phyloP scores from a whole-genome alignment of 2,888 invertebrate species.

The Zaprionus bogoriensis region DNA sequence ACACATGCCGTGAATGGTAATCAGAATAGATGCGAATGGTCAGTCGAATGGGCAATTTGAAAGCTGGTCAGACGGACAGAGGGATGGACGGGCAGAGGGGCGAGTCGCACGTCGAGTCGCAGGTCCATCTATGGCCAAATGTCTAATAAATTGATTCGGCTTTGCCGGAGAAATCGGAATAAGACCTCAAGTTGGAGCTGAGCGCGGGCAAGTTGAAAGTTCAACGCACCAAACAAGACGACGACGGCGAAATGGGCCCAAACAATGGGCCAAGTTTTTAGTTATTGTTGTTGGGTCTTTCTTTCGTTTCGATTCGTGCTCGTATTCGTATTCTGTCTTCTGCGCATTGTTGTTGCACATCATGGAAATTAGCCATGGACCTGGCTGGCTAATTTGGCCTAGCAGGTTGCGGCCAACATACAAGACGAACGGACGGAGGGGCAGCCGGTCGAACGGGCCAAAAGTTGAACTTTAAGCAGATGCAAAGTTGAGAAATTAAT shows the following conservation, averaged over 20 bases:
- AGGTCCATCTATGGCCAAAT: constrained; percentile 31
- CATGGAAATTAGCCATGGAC: constrained; percentile 57
- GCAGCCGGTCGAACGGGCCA: constrained; percentile 8
- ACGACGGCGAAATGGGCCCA: constrained; percentile 18
- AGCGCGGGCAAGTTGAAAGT: constrained; percentile 62
- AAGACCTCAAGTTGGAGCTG: constrained; percentile 8
- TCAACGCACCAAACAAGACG: constrained; percentile 54
- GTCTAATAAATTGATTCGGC: constrained; percentile 58
- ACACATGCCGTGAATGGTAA: constrained; percentile 46
- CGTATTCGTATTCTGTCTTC: constrained; percentile 13
- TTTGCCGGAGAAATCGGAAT: constrained; percentile 39
- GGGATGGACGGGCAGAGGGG: too few relatives aligned
- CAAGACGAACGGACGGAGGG: background rate
- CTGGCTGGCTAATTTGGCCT: constrained; percentile 46
- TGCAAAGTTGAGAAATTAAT: constrained; percentile 40
- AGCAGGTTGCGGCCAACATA: constrained; percentile 31
- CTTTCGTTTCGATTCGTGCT: constrained; percentile 7
- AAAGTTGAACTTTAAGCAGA: constrained; percentile 44
- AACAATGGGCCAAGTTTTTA: constrained; percentile 23
- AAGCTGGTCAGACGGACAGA: constrained; percentile 12
- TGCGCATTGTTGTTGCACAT: constrained; percentile 16
- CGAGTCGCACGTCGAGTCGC: too few relatives aligned
- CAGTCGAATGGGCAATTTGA: constrained; percentile 12
- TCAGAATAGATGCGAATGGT: constrained; percentile 25
- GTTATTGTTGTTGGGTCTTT: constrained; percentile 11